Base-by-base conservation (phyloP, 1,140 invertebrate species). In the Apocrypta bakeri region DNA sequence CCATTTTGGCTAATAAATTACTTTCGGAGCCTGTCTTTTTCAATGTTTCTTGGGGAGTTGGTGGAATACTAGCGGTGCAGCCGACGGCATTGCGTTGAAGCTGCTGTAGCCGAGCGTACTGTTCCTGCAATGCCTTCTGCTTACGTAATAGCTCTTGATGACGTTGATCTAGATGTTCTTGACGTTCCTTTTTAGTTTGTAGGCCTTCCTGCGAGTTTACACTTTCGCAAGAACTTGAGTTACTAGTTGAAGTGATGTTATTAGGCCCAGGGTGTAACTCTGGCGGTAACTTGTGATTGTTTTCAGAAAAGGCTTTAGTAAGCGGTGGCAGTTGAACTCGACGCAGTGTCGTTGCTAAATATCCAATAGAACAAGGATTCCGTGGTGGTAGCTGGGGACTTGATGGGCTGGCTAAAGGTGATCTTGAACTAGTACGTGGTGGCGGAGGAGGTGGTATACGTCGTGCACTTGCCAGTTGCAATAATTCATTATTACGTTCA, bases 11-110 rank as follows among this genome's bases (percentile, higher is more conserved):
- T 25, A 97, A 90, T 4, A 98, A 91, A 89, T 98, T 98, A 29
- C 96, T 96, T 88, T 98, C 97, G 85, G 96, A 97, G n/a, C 97
- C 97, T 0, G 96, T 97, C 88, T 97, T 97, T 90, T 98, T 97
- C 7, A 97, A 90, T 78, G 94, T 93, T 84, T 94, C 93, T 64
- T 94, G 93, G 21, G 94, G 93, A 25, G 93, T 92, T 2, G 33
- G 33, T 25, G 94, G 93, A 72, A 94, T 94, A 42, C 93, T 89
- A 12, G 93, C 91, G 14, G 93, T 87, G 69, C 94, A 89, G 0
- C 94, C 93, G 1, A 95, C 94, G 14, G 95, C 94, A 64, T 95
- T 95, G 66, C 96, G 94, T 86, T 97, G 97, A 29, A 98, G 93
- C 90, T 96, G 96, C 86, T 98, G 97, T 48, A 98, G 89, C 14